Base-by-base conservation (phyloP, 2,113 vertebrate genomes). In the Panthera tigris region DNA sequence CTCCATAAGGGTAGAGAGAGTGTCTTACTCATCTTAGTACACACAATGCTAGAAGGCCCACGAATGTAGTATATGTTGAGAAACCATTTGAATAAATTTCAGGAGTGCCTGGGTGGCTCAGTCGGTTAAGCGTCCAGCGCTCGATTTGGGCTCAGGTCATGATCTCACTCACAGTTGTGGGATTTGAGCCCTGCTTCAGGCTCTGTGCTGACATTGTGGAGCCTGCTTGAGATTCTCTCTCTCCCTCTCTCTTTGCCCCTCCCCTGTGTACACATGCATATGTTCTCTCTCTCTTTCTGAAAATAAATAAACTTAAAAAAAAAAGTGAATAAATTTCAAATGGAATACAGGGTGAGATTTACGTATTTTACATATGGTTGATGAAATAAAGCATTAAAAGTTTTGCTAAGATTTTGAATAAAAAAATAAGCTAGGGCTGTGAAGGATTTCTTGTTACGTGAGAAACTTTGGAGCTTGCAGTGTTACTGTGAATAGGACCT, bases 351-450 rank as follows among this genome's bases (percentile, higher is more conserved):
- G 0, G 39, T 94, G 25, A 90, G 50, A 65, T 73, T 86, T 84
- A 41, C 73, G 14, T 66, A 48, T 74, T 79, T 92, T 89, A 69
- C 5, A 48, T 97, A 21, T 45, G 57, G 25, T 85, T 25, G 36
- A 80, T 93, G 36, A 83, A 89, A 95, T 71, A 90, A 84, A 85
- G 27, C 29, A 61, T 66, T 41, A 80, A 74, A 90, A 78, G 4
- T 91, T 85, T 92, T 89, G 33, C 66, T 80, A 57, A 87, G n/a
- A 76, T 74, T 81, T 78, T 87, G 19, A 93, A 87, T 89, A 33
- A 79, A 21, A 86, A 85, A 92, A 57, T 55, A 96, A 83, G 48
- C 78, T 71, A 31, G 50, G 92, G 57, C 79, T 52, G 6, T 76
- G 91, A 90, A 95, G 68, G 81, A 29, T 69, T 71, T 65, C 45